These are phyloP conservation scores for Drosophila siamana DNA, from an alignment of 2,888 invertebrate genomes.

Conservation along the genomic window DNA sequence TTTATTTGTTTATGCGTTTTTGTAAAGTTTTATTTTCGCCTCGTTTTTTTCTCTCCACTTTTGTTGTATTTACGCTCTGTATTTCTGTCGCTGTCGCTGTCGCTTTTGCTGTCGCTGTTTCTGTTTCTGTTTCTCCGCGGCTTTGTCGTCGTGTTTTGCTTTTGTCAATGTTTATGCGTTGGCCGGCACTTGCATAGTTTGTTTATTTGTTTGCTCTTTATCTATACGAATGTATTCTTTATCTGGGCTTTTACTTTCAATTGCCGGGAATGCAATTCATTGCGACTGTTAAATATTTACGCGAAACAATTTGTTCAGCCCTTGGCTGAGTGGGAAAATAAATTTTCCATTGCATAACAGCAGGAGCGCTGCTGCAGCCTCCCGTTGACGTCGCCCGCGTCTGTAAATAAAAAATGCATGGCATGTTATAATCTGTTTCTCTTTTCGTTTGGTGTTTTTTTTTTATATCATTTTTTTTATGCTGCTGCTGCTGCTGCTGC, in stretches of 20 bases:
- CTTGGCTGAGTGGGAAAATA: slow-evolving; percentile 51
- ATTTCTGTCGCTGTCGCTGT: slow-evolving; percentile 4
- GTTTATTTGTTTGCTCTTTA: slow-evolving; percentile 20
- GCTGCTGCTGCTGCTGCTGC: slow-evolving; percentile 1
- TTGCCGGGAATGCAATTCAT: slow-evolving; percentile 52
- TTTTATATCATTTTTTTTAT: slow-evolving; percentile 4
- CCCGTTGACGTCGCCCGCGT: slow-evolving; percentile 28
- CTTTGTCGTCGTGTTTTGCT: slow-evolving; percentile 13
- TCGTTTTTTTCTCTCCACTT: not conserved
- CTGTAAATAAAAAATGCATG: slow-evolving; percentile 55
- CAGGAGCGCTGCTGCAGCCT: slow-evolving; percentile 22
- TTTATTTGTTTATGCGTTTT: slow-evolving; percentile 54
- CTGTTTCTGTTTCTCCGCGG: not conserved
- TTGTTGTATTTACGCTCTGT: slow-evolving; percentile 2
- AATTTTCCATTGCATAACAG: slow-evolving; percentile 63
- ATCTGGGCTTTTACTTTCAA: slow-evolving; percentile 48
- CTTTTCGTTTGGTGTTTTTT: slow-evolving; percentile 20
- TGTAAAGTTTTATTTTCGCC: slow-evolving; percentile 12
- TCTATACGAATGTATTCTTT: slow-evolving; percentile 26
- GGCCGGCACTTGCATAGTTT: slow-evolving; percentile 35
- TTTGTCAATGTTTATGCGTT: slow-evolving; percentile 53
- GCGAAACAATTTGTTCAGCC: slow-evolving; percentile 68
- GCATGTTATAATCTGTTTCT: slow-evolving; percentile 33
- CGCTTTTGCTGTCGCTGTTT: not conserved
- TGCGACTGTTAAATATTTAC: slow-evolving; percentile 62